These are phyloP conservation scores for Bombus superbus DNA, from an alignment of 1,140 invertebrate genomes.

Conservation along the genomic window DNA sequence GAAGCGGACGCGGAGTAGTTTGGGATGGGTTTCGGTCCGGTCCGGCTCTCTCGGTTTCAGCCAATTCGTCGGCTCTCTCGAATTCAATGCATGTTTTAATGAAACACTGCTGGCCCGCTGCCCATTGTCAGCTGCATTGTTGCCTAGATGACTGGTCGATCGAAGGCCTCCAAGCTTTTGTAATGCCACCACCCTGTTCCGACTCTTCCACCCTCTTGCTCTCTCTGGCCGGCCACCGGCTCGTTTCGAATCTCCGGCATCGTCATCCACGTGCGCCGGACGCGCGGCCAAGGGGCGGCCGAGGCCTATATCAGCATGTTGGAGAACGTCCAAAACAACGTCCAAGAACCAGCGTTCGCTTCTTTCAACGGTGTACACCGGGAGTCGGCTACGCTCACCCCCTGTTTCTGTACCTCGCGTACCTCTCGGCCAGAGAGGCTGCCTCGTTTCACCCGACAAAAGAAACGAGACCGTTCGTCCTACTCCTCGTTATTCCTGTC, in stretches of 20 bases:
- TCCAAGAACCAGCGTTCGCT: slow-evolving; percentile 52
- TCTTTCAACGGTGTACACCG: slow-evolving; percentile 36
- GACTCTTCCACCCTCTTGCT: slow-evolving; percentile 15
- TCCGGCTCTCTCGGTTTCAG: slow-evolving; percentile 68
- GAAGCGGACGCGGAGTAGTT: neutral
- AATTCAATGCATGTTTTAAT: slow-evolving; percentile 81
- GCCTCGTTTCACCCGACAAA: slow-evolving; percentile 20
- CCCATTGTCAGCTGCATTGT: slow-evolving; percentile 79
- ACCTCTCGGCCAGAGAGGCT: slow-evolving; percentile 31
- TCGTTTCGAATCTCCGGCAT: slow-evolving; percentile 45
- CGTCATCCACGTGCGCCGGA: slow-evolving; percentile 41
- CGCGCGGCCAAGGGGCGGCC: neutral
- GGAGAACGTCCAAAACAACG: slow-evolving; percentile 68
- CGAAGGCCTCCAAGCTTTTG: slow-evolving; percentile 70
- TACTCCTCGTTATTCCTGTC: slow-evolving; percentile 26
- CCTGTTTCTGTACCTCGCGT: slow-evolving; percentile 23
- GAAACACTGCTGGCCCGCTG: slow-evolving; percentile 80
- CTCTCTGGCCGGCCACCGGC: neutral
- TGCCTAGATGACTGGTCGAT: slow-evolving; percentile 74
- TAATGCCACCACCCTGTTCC: slow-evolving; percentile 50
- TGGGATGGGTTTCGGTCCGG: slow-evolving; percentile 26
- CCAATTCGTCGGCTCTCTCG: slow-evolving; percentile 72
- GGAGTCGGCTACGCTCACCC: neutral
- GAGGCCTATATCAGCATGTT: slow-evolving; percentile 52
- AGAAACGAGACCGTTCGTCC: neutral